phyloP scores from a whole-genome alignment of 1,140 invertebrate species.

The Nixonia krombeini region DNA sequence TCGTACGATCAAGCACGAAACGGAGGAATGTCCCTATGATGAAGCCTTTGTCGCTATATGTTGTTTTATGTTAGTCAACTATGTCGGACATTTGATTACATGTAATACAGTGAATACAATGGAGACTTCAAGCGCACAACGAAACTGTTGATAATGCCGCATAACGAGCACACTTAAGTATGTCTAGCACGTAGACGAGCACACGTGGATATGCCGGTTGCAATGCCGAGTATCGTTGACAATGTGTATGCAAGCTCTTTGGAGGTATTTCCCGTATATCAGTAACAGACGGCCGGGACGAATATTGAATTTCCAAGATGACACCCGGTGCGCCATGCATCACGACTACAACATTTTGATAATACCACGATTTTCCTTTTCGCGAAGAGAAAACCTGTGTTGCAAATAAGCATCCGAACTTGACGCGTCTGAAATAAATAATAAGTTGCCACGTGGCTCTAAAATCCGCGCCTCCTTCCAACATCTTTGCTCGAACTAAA shows the following conservation, averaged over 20 bases:
- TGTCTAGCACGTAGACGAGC: conserved; percentile 40
- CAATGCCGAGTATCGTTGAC: conserved; percentile 25
- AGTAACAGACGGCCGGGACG: conserved; percentile 40
- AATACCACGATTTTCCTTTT: conserved; percentile 5
- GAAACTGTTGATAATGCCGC: conserved; percentile 40
- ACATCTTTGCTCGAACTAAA: too few species aligned
- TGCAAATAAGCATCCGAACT: too few species aligned
- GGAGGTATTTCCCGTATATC: conserved; percentile 38
- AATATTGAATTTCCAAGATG: conserved; percentile 43
- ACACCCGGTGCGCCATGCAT: conserved; percentile 16
- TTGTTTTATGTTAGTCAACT: too few species aligned
- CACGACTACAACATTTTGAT: conserved; percentile 15
- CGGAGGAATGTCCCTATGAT: background rate
- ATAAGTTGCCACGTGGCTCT: too few species aligned
- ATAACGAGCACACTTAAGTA: conserved; percentile 20
- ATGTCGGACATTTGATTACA: too few species aligned
- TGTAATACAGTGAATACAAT: conserved; percentile 33
- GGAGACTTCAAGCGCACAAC: conserved; percentile 22
- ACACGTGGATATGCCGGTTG: conserved; percentile 31
- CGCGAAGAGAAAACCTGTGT: too few species aligned
- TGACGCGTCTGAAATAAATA: too few species aligned
- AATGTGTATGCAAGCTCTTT: conserved; percentile 38
- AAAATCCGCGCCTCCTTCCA: too few species aligned
- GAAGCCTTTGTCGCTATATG: conserved; percentile 12
- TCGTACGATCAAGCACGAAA: too few species aligned